Base-by-base conservation (phyloP, 2,797 vertebrate species). In the Eidolon dupreanum region DNA sequence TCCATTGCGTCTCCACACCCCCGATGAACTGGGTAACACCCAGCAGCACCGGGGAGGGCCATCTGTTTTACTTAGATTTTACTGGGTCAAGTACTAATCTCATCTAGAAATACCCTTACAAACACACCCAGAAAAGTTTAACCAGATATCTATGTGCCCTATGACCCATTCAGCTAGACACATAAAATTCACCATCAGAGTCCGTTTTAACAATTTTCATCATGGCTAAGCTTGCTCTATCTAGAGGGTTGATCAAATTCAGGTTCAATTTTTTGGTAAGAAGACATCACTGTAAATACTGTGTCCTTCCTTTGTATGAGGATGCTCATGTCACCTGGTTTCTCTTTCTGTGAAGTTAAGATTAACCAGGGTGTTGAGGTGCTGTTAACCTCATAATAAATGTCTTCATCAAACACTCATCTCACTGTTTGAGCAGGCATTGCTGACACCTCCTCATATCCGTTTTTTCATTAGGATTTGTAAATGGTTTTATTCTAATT, bases 21-120 rank as follows among this genome's bases (percentile, higher is more conserved):
- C 19, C 9, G 0, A 1, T 0, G n/a, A 59, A 41, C 4, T 1
- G 19, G 26, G 2, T 19, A 41, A 3, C 4, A 24, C 31, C 33
- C 19, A 10, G 17, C 11, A 8, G 17, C 65, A 6, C 24, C 22
- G 33, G 65, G 46, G 33, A 53, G 36, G 66, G 26, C 46, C 3
- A 22, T 10, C 28, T 31, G 65, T 28, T n/a, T 71, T 38, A 20
- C 51, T 57, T 57, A n/a, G 28, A 38, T 71, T 71, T 71, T 24
- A n/a, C 36, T 10, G 8, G 57, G 57, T 31, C 66, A 57, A 57
- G 22, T 9, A 28, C 36, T n/a, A 6, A 70, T 70, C 33, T 41
- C 10, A 22, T 6, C 65, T n/a, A 51, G 65, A 85, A 85, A 70
- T 55, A 41, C 36, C 20, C 12, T 55, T 51, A 41, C 36, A n/a